phyloP scores from a whole-genome alignment of 2,797 vertebrate species.

The Chrosomus eos region DNA sequence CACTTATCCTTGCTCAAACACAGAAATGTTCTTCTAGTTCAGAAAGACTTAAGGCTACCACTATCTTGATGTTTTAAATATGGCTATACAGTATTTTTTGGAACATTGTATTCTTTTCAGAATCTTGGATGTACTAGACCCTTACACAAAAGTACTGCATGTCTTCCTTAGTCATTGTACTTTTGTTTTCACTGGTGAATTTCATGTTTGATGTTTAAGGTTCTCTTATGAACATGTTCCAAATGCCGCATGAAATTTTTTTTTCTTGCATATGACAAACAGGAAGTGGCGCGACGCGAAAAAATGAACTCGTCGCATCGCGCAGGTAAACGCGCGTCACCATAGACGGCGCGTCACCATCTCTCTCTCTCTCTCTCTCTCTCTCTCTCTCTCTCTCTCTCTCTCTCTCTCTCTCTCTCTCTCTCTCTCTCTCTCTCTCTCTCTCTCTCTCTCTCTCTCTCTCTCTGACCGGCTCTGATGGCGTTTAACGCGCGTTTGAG shows the following conservation, averaged over 20 bases:
- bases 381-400: neutral
- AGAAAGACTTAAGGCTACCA: neutral
- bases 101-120: neutral
- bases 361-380: neutral
- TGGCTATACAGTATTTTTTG: neutral
- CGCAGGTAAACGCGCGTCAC: neutral
- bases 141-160: neutral
- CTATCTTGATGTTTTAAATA: neutral
- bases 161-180: neutral
- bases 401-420: too few relatives aligned
- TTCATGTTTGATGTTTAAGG: neutral
- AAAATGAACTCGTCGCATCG: neutral
- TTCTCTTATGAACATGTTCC: neutral
- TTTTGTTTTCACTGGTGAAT: neutral
- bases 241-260: neutral
- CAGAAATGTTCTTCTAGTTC: neutral
- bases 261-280: neutral
- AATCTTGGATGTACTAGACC: neutral
- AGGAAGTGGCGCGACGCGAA: neutral
- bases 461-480: neutral
- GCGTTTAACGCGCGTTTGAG: neutral
- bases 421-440: neutral
- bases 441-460: neutral
- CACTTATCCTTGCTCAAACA: neutral
- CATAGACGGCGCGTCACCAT: too few relatives aligned